phyloP scores from a whole-genome alignment of 30 jellyfish, hydroid and myxozoan species.

The Chrysaora quinquecirrha region DNA sequence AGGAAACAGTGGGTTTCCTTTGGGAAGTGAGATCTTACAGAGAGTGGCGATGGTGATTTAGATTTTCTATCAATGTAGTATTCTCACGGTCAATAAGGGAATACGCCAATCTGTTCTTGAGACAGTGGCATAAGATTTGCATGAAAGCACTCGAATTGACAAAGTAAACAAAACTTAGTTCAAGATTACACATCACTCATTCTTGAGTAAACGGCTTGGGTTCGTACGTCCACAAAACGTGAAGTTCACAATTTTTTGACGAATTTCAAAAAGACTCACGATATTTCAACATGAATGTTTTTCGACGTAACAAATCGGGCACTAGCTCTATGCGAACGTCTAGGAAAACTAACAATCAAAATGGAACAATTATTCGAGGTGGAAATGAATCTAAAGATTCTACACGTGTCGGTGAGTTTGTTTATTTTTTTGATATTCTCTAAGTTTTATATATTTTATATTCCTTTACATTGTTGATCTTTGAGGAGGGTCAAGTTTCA shows the following conservation, averaged over 20 bases:
- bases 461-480: no score
- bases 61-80: not conserved
- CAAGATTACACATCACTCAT: constrained; percentile 5
- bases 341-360: constrained; percentile 39
- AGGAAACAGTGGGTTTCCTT: constrained; percentile 83
- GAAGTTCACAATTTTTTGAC: no score
- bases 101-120: not conserved
- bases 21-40: constrained; percentile 66
- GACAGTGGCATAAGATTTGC: constrained; percentile 67
- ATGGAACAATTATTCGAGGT: not conserved
- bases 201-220: constrained; percentile 12
- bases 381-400: not conserved
- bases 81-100: not conserved
- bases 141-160: constrained; percentile 70
- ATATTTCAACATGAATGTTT: constrained; percentile 16
- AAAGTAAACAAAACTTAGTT: constrained; percentile 49
- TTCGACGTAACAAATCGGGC: constrained; percentile 44
- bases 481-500: no score
- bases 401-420: not conserved
- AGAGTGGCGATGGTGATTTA: constrained; percentile 31
- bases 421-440: no score
- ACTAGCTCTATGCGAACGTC: constrained; percentile 59
- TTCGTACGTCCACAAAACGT: not conserved
- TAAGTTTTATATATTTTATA: no score
- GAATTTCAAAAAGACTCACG: not conserved